Evolutionary conservation across 2,888 invertebrate species (phyloP).

Genomic region (Neoscelio sp.): DNA sequence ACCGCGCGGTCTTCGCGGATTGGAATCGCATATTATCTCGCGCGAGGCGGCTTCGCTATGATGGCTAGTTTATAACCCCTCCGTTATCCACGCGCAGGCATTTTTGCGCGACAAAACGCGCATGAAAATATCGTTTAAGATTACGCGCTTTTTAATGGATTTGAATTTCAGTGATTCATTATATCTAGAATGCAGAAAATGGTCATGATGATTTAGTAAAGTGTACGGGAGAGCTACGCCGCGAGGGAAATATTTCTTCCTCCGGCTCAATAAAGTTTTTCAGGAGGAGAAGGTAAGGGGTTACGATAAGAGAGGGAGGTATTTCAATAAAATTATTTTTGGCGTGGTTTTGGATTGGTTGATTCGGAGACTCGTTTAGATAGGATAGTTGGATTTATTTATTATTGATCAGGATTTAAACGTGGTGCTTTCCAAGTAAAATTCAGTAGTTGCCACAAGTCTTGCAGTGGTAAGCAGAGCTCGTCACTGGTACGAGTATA

Average conservation of each 20-base stretch:
- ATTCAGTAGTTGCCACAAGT: too few species aligned
- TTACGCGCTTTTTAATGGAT: conserved; percentile 60
- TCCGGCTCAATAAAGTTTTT: conserved; percentile 8
- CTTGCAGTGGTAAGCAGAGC: too few species aligned
- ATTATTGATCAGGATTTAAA: too few species aligned
- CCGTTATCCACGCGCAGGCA: conserved; percentile 46
- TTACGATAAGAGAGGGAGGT: too few species aligned
- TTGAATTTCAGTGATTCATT: conserved; percentile 62
- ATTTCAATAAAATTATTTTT: too few species aligned
- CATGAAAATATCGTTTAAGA: conserved; percentile 59
- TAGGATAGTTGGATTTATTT: too few species aligned
- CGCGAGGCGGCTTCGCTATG: conserved; percentile 60
- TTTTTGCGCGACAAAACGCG: conserved; percentile 41
- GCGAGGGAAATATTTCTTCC: conserved; percentile 64
- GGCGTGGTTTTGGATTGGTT: too few species aligned
- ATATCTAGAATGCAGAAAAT: conserved; percentile 41
- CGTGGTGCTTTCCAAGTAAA: too few species aligned
- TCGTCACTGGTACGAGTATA: too few species aligned
- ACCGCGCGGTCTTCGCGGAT: conserved; percentile 77
- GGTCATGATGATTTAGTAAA: conserved; percentile 10
- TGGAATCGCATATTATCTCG: conserved; percentile 81
- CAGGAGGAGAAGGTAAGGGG: neutral
- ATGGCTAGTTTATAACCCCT: conserved; percentile 61
- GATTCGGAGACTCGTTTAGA: too few species aligned
- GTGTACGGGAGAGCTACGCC: conserved; percentile 25